Evolutionary conservation across 2,797 vertebrate species (phyloP), one percentile per base, ranked within the genome.

Genomic region (Paedocypris micromegethes): DNA sequence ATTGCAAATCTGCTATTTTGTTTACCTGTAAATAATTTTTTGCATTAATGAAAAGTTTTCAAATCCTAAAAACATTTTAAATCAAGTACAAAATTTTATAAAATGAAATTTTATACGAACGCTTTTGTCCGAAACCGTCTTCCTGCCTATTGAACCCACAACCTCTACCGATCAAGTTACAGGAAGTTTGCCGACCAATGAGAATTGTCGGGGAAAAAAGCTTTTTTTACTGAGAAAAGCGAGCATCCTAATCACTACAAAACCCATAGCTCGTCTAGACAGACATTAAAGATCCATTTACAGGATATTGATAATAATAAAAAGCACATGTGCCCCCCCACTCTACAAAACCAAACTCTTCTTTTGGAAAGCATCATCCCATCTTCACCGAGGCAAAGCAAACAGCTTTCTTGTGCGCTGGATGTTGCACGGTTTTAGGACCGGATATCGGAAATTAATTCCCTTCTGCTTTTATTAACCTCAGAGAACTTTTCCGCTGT

Each of bases 301-400:
- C 59, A 72, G 74, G 74, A 74, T 76, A 80, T 73, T 78, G 73
- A 79, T 73, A 57, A 41, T 72, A 75, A 84, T 76, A 86, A 81
- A 65, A 84, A 85, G 73, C 73, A 76, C 71, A 78, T 65, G 72
- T 85, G 23, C 75, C 73, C 54, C 75, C 52, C 73, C 65, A 43
- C 44, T 4, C 69, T 67, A 72, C 58, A 76, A 84, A 81, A 80
- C 74, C 76, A 84, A 87, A 87, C 83, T 85, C 88, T 85, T 81
- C 70, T 82, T 53, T 86, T 87, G 86, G 83, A 87, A 64, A 70
- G 70, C 44, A 48, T 78, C 72, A 58, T 61, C 45, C 43, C 47
- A 38, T 68, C n/a, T 58, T 49, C 47, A 70, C 64, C 41, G 75
- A 70, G 62, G 79, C 73, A 72, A 80, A 79, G 72, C 39, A 75